Evolutionary conservation across 2,113 vertebrate genomes (phyloP).

Genomic region (Cyanocitta stelleri): DNA sequence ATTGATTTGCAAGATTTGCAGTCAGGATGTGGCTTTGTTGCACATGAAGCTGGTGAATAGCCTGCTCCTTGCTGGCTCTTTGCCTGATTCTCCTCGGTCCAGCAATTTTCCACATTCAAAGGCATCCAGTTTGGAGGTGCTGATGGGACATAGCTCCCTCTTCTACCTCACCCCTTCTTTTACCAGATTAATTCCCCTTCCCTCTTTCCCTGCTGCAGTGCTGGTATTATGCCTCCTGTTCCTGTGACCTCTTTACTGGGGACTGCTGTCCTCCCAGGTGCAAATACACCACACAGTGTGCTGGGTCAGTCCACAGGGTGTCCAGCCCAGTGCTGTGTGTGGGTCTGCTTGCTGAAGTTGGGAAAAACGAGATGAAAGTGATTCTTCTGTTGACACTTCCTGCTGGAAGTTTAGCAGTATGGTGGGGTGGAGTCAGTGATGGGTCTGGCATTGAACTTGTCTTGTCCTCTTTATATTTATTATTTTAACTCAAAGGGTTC

Average conservation of each 20-base stretch:
- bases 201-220: background rate
- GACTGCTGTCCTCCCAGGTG: background rate
- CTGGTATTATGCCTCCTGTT: rapidly evolving
- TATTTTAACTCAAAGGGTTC: background rate
- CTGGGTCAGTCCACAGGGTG: rapidly evolving
- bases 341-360: background rate
- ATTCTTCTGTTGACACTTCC: background rate
- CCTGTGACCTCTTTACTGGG: too few species aligned
- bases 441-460: background rate
- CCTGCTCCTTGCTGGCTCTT: background rate
- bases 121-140: background rate
- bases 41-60: background rate
- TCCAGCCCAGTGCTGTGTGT: background rate
- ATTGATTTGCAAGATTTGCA: conserved; percentile 44
- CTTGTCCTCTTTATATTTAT: background rate
- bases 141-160: background rate
- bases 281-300: rapidly evolving
- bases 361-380: background rate
- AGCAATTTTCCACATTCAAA: background rate
- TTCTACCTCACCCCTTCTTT: background rate
- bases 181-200: background rate
- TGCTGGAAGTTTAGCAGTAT: background rate
- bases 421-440: background rate
- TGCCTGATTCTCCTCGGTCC: background rate
- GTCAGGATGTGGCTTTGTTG: conserved; percentile 17